Base-by-base conservation (phyloP, 1,140 invertebrate species). In the Trypoxylus dichotomus region DNA sequence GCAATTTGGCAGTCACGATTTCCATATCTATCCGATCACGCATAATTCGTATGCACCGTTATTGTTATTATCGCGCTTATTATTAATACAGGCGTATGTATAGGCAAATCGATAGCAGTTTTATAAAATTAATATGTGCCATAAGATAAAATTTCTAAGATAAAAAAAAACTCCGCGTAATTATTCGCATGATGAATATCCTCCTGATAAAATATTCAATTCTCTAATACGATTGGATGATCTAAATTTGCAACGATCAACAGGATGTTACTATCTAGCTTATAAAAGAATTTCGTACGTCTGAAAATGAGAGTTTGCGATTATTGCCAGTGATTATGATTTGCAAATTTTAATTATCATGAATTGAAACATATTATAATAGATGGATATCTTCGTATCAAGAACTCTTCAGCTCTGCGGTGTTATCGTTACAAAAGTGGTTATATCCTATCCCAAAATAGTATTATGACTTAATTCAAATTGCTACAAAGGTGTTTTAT, bases 81-180 rank as follows among this genome's bases (percentile, higher is more conserved):
- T 68, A 29, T 24, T 6, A 11, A 27, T 68, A 24, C 8, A 32
- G 2, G 32, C 10, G 13, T 68, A 68, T 68, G 11, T 24, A 27
- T 68, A 68, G 27, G 21, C 60, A 68, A 68, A 68, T 68, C 24
- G 60, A 68, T 68, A 68, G 60, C 60, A 68, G 27, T 68, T 68
- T 68, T 68, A 68, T 68, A 27, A 68, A 68, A 29, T 68, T 68
- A 68, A 68, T 68, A 29, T 68, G 27, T 68, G 60, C 24, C 19
- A 68, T 68, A 29, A 68, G 60, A 68, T 68, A 68, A 68, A 68
- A 68, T 68, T 68, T 68, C 25, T 68, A 25, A 68, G 60, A 68
- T 68, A 68, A 68, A 68, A 68, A 68, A 68, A 68, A 68, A 68
- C 8, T 68, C 21, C 21, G 11, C 25, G 58, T 25, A 68, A 68